Evolutionary conservation across 2,797 vertebrate genomes (phyloP).

Genomic region (Oceanodroma leucorhoa): DNA sequence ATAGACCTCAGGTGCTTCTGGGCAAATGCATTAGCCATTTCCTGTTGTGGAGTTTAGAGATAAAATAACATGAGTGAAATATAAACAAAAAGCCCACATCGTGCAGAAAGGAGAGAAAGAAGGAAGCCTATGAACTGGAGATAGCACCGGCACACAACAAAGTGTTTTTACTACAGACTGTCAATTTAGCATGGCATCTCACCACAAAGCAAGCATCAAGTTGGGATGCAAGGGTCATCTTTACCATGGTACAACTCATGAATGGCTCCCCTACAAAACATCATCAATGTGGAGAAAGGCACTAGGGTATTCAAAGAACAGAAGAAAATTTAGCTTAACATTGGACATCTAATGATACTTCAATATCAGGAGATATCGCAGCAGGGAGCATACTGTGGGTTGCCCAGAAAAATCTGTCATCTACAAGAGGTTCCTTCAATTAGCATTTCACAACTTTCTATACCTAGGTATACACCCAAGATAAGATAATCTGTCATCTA

Average conservation of each 20-base stretch:
- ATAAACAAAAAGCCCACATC: background rate
- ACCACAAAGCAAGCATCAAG: conserved; percentile 4
- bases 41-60: conserved; percentile 77
- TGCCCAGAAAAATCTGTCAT: background rate
- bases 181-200: background rate
- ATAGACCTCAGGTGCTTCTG: conserved; percentile 90
- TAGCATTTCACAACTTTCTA: background rate
- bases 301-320: background rate
- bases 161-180: background rate
- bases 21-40: conserved; percentile 94
- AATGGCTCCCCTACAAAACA: background rate
- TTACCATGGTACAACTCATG: background rate
- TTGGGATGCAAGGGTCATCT: background rate
- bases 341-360: background rate
- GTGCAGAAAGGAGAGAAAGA: background rate
- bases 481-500: background rate
- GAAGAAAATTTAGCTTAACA: background rate
- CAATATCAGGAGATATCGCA: background rate
- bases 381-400: background rate
- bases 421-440: background rate
- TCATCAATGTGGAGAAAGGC: background rate
- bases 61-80: conserved; percentile 14
- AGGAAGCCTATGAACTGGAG: background rate
- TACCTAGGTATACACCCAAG: background rate
- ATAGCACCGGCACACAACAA: background rate